Percentiles rank a stretch among this genome's conserved stretches.
Evolutionary conservation across 2,888 invertebrate species (phyloP).

Genomic region (Hofmannophila pseudospretella): DNA sequence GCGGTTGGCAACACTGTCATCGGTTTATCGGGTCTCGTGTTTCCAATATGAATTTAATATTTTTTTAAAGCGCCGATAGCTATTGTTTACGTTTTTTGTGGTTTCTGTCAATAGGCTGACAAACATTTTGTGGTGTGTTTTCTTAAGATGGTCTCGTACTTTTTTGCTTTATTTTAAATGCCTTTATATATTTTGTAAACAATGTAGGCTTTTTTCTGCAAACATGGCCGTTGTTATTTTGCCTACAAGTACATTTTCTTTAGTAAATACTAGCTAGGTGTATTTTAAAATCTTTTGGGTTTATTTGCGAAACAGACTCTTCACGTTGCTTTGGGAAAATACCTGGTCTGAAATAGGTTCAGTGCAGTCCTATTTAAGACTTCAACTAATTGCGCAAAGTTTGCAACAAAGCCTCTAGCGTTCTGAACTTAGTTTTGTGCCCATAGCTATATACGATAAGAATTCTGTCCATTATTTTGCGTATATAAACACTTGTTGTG

Average conservation of each 20-base stretch:
- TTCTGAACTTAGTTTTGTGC: too few relatives aligned
- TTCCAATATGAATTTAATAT: slow-evolving; percentile 43
- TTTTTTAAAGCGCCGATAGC: slow-evolving; percentile 27
- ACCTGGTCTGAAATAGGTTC: background rate
- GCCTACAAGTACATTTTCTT: too few relatives aligned
- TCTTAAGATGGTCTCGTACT: background rate
- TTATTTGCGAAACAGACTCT: background rate
- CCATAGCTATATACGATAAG: too few relatives aligned
- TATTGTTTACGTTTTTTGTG: slow-evolving; percentile 38
- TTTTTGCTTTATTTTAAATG: background rate
- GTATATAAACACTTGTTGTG: too few relatives aligned
- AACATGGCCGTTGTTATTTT: too few relatives aligned
- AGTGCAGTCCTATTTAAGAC: background rate
- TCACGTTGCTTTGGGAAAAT: background rate
- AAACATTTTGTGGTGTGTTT: slow-evolving; percentile 16
- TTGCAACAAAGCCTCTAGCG: too few relatives aligned
- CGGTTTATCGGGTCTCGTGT: slow-evolving; percentile 45
- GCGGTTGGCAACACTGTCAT: slow-evolving; percentile 47
- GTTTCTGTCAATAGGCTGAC: slow-evolving; percentile 20
- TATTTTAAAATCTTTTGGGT: background rate
- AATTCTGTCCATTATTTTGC: too few relatives aligned
- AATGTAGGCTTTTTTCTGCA: too few relatives aligned
- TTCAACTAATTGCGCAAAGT: slow-evolving; percentile 7
- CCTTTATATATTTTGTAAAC: background rate
- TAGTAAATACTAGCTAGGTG: too few relatives aligned